Conservation (phyloP, 2,113 vertebrate genomes). For the Gorsachius goisagi region DNA sequence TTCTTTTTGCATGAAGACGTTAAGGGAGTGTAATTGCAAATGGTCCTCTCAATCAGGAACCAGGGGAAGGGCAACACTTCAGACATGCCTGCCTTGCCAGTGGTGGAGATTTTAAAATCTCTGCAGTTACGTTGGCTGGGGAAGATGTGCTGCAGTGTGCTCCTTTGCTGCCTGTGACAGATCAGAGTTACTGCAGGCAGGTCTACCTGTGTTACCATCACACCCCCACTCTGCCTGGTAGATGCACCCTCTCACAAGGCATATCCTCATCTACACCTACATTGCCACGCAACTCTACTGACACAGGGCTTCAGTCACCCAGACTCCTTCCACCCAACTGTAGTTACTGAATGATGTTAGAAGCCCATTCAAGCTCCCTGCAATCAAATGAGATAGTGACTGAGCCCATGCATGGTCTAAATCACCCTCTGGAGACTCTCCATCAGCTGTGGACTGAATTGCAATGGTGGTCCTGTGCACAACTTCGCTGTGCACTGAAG, state of each 20-base stretch:
- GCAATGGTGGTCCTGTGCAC: no score
- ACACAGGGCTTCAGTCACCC: not conserved
- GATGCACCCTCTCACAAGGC: not conserved
- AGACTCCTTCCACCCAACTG: not conserved
- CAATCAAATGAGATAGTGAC: not conserved
- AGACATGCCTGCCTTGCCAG: not conserved
- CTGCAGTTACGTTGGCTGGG: not conserved
- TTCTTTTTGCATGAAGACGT: not conserved
- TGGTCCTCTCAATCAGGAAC: not conserved
- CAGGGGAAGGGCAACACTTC: not conserved
- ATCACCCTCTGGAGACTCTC: not conserved
- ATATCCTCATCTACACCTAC: not conserved
- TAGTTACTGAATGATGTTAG: accelerated
- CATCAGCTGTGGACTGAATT: not conserved
- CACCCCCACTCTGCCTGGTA: no score
- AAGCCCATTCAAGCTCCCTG: no score
- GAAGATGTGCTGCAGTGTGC: not conserved
- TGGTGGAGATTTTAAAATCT: not conserved
- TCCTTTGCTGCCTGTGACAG: not conserved
- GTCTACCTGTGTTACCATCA: not conserved
- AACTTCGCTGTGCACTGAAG: not conserved
- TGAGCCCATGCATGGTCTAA: not conserved
- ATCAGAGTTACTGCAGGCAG: not conserved
- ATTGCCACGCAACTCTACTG: no score
- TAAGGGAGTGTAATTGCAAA: not conserved